Base-by-base conservation (phyloP, 1,140 invertebrate species). In the Onthophagus taurus region DNA sequence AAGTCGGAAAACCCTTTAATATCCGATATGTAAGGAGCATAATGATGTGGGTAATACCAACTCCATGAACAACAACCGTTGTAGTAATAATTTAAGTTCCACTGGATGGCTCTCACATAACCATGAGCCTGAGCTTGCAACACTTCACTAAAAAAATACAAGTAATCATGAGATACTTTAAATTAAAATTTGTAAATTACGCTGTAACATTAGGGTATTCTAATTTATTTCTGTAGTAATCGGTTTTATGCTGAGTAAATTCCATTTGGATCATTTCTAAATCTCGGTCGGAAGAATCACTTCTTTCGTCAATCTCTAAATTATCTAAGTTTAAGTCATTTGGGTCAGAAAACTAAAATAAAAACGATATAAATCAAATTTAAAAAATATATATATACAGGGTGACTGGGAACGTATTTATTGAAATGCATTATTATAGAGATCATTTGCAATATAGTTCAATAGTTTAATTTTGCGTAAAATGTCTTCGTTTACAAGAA, bases 31-130 rank as follows among this genome's bases (percentile, higher is more conserved):
- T 85, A 97, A 0, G 94, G 94, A 0, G 93, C 86, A 67, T 97
- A 98, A 64, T 98, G 93, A 58, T 89, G 86, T 0, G 91, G 92
- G 66, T 95, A 98, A 65, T 78, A 97, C 94, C 94, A 99, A 14
- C 89, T 89, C 95, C 95, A 99, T 1, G 89, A 95, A 21, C 83
- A 84, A 34, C 92, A 90, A 17, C 95, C 94, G 53, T 93, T 81
- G 65, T 95, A 98, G 64, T 99, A 99, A 66, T 98, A 98, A 59
- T 85, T 75, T 3, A 98, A 68, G 59, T 93, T 93, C 95, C 95
- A 99, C 56, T 98, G 94, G 42, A 99, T 81, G 0, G 90, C 93
- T 41, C 78, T 71, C 5, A 98, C 82, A 65, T 97, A 99, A 34
- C 85, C 80, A 58, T 81, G 77, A 1, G 85, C 87, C 65, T 95